These are phyloP conservation scores for Matsumurasca onukii DNA, from an alignment of 1,140 invertebrate species.

Conservation along the genomic window DNA sequence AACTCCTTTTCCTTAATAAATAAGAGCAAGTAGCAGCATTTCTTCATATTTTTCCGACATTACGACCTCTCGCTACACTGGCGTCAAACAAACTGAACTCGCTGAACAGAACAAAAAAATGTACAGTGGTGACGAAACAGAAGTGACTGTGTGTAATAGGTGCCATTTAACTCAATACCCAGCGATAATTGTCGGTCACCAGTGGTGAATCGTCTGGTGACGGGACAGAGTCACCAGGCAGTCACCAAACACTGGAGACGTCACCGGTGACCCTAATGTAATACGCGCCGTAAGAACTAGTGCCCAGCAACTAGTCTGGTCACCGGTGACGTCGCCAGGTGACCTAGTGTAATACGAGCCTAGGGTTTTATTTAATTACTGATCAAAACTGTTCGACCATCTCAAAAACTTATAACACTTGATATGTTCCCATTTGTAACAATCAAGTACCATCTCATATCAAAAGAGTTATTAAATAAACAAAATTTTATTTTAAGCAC, in stretches of 20 bases:
- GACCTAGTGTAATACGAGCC: neutral
- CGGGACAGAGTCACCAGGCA: slow-evolving; percentile 18
- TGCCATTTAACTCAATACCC: slow-evolving; percentile 25
- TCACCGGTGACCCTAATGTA: slow-evolving; percentile 12
- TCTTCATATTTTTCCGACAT: slow-evolving; percentile 21
- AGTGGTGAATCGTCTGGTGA: neutral
- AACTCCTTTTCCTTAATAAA: slow-evolving; percentile 18
- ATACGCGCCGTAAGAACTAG: slow-evolving; percentile 15
- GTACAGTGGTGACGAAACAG: slow-evolving; percentile 19
- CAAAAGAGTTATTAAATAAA: too few species aligned
- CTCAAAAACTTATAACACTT: too few species aligned
- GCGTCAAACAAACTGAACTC: slow-evolving; percentile 8
- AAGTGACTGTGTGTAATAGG: slow-evolving; percentile 16
- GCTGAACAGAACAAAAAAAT: slow-evolving; percentile 15
- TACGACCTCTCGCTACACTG: slow-evolving; percentile 19
- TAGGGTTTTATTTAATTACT: too few species aligned
- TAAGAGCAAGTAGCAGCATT: slow-evolving; percentile 20
- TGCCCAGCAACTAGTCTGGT: neutral
- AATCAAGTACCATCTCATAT: too few species aligned
- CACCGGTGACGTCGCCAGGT: neutral
- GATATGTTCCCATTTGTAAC: too few species aligned
- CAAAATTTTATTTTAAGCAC: too few species aligned
- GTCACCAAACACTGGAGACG: slow-evolving; percentile 14
- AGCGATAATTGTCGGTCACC: slow-evolving; percentile 11
- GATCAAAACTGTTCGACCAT: too few species aligned